A percentile compares a stretch with the other conserved stretches of the same genome.
These are phyloP conservation scores for Macrocentrus cingulum DNA, from an alignment of 1,140 invertebrate genomes.

Conservation along the genomic window DNA sequence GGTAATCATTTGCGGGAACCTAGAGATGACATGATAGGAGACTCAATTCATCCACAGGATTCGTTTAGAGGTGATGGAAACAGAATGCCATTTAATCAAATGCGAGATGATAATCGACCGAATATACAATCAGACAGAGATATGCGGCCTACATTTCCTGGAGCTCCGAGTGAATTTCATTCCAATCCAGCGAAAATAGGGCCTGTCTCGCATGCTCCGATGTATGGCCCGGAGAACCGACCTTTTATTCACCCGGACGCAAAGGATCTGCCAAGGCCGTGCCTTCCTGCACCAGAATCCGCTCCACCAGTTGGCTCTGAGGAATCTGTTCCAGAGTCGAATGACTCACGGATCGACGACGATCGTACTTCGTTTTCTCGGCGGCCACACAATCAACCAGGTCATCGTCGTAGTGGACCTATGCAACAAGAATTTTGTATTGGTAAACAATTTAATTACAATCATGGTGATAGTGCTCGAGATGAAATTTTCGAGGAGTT, in stretches of 20 bases:
- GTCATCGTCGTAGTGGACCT: constrained; percentile 4
- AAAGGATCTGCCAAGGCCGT: not conserved
- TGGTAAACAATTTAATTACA: constrained; percentile 55
- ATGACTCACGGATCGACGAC: constrained; percentile 13
- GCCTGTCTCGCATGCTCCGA: not conserved
- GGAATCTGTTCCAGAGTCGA: constrained; percentile 25
- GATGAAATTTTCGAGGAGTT: constrained; percentile 39
- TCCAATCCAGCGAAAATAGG: not conserved
- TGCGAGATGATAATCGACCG: not conserved
- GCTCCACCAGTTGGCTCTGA: constrained; percentile 14
- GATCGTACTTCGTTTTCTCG: constrained; percentile 4
- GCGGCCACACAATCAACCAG: constrained; percentile 6
- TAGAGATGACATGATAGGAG: not conserved
- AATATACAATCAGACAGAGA: too few relatives aligned
- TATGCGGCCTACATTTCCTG: not conserved
- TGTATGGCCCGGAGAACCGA: not conserved
- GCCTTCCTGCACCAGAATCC: constrained; percentile 14
- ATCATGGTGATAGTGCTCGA: constrained; percentile 43
- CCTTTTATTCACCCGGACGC: not conserved
- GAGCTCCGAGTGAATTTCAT: constrained; percentile 2
- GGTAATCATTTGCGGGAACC: not conserved
- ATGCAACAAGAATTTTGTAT: constrained; percentile 47
- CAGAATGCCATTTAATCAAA: constrained; percentile 4
- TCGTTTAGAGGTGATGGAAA: not conserved
- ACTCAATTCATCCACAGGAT: constrained; percentile 7